A percentile compares a stretch with the other conserved stretches of the same genome.
Evolutionary conservation across 2,888 invertebrate genomes (phyloP).

Genomic region (Nomada lathburiana): DNA sequence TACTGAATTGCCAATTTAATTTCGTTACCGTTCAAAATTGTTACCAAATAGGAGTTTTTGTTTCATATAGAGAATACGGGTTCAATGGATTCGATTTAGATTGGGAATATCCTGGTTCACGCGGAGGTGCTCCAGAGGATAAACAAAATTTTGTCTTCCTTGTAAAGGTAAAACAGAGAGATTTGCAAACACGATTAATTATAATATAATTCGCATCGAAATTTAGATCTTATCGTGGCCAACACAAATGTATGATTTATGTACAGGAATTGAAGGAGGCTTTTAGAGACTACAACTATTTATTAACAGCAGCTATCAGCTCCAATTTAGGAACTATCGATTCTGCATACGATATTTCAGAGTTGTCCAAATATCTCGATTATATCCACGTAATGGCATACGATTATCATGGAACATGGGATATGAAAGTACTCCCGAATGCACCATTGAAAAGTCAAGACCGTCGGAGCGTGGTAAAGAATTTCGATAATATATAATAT

Average conservation of each 20-base stretch:
- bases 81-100: conserved; percentile 93
- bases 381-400: conserved; percentile 95
- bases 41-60: neutral
- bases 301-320: conserved; percentile 93
- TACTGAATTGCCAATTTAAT: neutral
- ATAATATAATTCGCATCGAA: neutral
- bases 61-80: conserved; percentile 86
- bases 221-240: neutral
- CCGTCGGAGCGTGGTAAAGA: conserved; percentile 88
- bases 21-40: neutral
- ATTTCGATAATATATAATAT: neutral
- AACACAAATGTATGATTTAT: neutral
- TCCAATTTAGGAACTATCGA: conserved; percentile 92
- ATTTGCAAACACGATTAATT: too few species aligned
- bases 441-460: conserved; percentile 88
- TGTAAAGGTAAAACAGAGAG: conserved; percentile 87
- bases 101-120: conserved; percentile 93
- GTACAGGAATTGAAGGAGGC: conserved; percentile 89
- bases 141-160: conserved; percentile 91
- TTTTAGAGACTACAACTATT: conserved; percentile 88
- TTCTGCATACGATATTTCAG: conserved; percentile 90
- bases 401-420: conserved; percentile 95
- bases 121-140: conserved; percentile 91
- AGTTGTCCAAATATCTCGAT: conserved; percentile 86
- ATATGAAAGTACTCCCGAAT: conserved; percentile 90